Base-by-base conservation (phyloP, 2,888 invertebrate genomes). In the Mesochorus sp. region DNA sequence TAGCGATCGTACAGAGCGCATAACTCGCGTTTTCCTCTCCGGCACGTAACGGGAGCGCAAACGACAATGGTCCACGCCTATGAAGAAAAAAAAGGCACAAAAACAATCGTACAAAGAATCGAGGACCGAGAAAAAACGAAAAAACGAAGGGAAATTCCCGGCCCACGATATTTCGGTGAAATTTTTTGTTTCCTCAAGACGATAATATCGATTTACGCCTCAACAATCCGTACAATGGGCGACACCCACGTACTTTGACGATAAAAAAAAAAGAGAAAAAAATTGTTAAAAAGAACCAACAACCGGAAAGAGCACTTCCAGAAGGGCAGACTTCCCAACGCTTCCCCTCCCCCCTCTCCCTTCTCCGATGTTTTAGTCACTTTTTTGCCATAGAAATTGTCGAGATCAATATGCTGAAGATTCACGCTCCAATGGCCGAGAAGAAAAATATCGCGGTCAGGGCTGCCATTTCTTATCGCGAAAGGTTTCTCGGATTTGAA, bases 21-120 rank as follows among this genome's bases (percentile, higher is more conserved):
- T 42, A 28, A 64, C 68, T 72, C 62, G 42, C 37, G 49, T 31
- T 51, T 62, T 64, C 49, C 61, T 47, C 3, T 10, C 31, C 12
- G 34, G 37, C 51, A 51, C 64, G 64, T 74, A 74, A 73, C 34
- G 68, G 31, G 62, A 62, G 67, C 61, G 37, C 12, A 34, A 26
- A 5, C 53, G n/a, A 42, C 61, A 68, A 62, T 51, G 64, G 42
- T 64, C 64, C 62, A 49, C 42, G 42, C 37, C 42, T 51, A 21
- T 26, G 39, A 64, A 39, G n/a, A n/a, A 55, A 59, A 44, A 24
- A 53, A 49, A 26, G 34, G 34, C 10, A 34, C 39, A 47, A 57
- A 62, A 62, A 76, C 39, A 39, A 8, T 31, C 39, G 10, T 19
- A 53, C 24, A 14, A 26, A 57, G 12, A 67, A 59, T 2, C 31